A percentile compares a stretch with the other conserved stretches of the same genome.
Evolutionary conservation across 2,888 invertebrate species (phyloP).

Genomic region (Pterobdella sp.): DNA sequence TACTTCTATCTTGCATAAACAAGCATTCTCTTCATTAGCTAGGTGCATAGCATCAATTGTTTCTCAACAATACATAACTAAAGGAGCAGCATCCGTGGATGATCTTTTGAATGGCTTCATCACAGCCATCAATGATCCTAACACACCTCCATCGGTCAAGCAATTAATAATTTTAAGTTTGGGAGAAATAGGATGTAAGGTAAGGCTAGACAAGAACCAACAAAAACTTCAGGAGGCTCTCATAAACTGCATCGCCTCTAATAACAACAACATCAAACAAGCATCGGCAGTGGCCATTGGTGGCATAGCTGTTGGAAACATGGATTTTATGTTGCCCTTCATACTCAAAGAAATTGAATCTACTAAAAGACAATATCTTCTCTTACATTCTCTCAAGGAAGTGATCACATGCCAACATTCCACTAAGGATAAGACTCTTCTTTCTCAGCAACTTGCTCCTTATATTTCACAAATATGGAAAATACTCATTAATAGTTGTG

Average conservation of each 20-base stretch:
- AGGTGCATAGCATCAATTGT: slow-evolving; percentile 92
- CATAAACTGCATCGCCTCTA: slow-evolving; percentile 76
- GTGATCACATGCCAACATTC: slow-evolving; percentile 52
- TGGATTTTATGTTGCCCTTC: slow-evolving; percentile 84
- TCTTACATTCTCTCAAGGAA: slow-evolving; percentile 94
- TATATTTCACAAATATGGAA: slow-evolving; percentile 48
- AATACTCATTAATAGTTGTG: slow-evolving; percentile 85
- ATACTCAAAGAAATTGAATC: slow-evolving; percentile 89
- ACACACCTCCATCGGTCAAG: slow-evolving; percentile 58
- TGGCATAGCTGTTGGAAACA: slow-evolving; percentile 87
- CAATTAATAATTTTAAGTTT: slow-evolving; percentile 87
- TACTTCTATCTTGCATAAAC: slow-evolving; percentile 16
- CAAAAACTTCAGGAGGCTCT: slow-evolving; percentile 50
- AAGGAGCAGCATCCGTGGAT: slow-evolving; percentile 54
- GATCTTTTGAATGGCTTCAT: slow-evolving; percentile 53
- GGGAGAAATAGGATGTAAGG: slow-evolving; percentile 76
- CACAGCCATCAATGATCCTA: slow-evolving; percentile 49
- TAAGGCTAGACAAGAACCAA: background rate
- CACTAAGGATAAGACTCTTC: background rate
- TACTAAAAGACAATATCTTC: slow-evolving; percentile 77
- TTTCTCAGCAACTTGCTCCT: slow-evolving; percentile 1
- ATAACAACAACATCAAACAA: slow-evolving; percentile 91
- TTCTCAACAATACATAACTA: slow-evolving; percentile 55
- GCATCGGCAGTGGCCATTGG: slow-evolving; percentile 91
- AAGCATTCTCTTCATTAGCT: slow-evolving; percentile 87